Evolutionary conservation across 2,888 invertebrate species (phyloP), one percentile per base, ranked within the genome.

Genomic region (Cenopis cana): DNA sequence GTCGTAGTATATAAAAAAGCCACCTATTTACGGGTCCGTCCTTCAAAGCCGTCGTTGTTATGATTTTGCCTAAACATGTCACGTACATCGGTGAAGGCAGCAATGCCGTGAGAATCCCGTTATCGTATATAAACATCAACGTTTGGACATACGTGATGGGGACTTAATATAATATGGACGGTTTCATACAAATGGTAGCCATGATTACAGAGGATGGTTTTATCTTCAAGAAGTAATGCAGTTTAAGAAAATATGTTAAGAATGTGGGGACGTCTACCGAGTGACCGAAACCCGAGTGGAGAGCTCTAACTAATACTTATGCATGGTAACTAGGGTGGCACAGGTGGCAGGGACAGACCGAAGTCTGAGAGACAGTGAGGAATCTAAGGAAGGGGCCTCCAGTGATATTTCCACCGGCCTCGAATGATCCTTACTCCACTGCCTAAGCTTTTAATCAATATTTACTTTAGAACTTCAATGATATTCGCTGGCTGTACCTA

Each of bases 111-210:
- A 77, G 85, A 82, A 82, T 81, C 75, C 83, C 80, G 84, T 83
- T 87, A 88, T 85, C 85, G 68, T 74, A 76, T 76, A 74, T 49
- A 75, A 79, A 78, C 82, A 85, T 86, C 82, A 82, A 79, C 78
- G 76, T 83, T 81, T 78, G 78, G 78, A 77, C 74, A 81, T 81
- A 83, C 81, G 83, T 82, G 83, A 81, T 81, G 75, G 74, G 76
- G 72, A 64, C 74, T 74, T 76, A 69, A 73, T 69, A 72, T 73
- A 74, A 71, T 55, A 14, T 17, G 65, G 41, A 12, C 9, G 62
- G 36, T 29, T 18, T 6, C 36, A 18, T 24, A 64, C 64, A n/a
- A 50, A 50, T 52, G 33, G 33, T 33, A 46, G 33, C 33, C 49
- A 54, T 33, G 66, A 33, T 14, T 14, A 18, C 6, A 18, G 17